A percentile compares a stretch with the other conserved stretches of the same genome.
phyloP scores from a whole-genome alignment of 92 coral and sea anemone genomes.

The Epizoanthus fatuus region DNA sequence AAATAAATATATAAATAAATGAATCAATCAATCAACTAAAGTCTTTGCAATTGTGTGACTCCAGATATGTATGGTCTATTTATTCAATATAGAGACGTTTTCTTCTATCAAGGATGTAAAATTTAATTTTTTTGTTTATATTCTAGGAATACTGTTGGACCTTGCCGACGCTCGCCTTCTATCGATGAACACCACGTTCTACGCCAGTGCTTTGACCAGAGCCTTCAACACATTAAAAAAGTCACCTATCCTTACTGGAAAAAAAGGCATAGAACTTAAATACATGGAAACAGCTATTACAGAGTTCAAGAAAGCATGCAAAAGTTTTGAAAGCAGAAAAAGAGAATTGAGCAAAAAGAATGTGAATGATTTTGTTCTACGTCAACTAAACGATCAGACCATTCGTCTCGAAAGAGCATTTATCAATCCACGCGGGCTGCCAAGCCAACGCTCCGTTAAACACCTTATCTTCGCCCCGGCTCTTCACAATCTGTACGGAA shows the following conservation, averaged over 20 bases:
- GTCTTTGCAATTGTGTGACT: too few species aligned
- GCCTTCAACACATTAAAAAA: background rate
- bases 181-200: constrained; percentile 30
- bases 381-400: constrained; percentile 37
- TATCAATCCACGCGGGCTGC: constrained; percentile 34
- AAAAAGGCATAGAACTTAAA: constrained; percentile 13
- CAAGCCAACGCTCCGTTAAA: constrained; percentile 19
- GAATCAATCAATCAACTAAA: too few species aligned
- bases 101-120: too few species aligned
- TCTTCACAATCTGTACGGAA: constrained; percentile 24
- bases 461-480: constrained; percentile 36
- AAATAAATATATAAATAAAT: too few species aligned
- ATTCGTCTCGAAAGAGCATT: constrained; percentile 44
- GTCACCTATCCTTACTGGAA: background rate
- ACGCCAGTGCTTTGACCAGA: constrained; percentile 1
- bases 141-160: constrained; percentile 17
- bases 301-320: constrained; percentile 25
- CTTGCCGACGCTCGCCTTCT: constrained; percentile 24
- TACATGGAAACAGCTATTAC: constrained; percentile 9
- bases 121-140: background rate
- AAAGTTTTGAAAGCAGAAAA: constrained; percentile 20
- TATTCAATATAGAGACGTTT: too few species aligned
- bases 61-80: too few species aligned
- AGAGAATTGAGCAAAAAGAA: background rate
- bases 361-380: constrained; percentile 3